Conservation (phyloP, 2,888 invertebrate genomes). For the Ctena decussata region DNA sequence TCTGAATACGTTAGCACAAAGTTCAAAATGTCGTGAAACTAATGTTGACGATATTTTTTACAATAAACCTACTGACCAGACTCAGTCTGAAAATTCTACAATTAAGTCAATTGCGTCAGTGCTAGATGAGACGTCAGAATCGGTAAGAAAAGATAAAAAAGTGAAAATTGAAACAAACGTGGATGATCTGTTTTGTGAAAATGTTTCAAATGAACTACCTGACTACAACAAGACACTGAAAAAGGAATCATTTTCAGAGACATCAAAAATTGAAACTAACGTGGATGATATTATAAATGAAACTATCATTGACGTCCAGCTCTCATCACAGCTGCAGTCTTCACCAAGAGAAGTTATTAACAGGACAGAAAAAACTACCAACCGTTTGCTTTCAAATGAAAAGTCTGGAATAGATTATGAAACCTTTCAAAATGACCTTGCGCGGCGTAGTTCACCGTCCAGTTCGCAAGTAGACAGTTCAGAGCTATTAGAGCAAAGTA, state of each 20-base stretch:
- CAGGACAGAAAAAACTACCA: neutral
- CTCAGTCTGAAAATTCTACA: neutral
- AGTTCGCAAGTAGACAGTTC: neutral
- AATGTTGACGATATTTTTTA: constrained; percentile 35
- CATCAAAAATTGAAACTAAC: constrained; percentile 44
- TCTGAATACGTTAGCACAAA: neutral
- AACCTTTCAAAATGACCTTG: neutral
- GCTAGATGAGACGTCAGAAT: neutral
- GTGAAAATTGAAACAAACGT: constrained; percentile 35
- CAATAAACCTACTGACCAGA: neutral
- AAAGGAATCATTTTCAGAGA: neutral
- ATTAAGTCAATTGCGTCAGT: neutral
- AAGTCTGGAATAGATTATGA: neutral
- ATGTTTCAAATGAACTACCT: neutral
- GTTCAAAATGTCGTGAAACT: constrained; percentile 23
- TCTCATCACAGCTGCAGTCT: neutral
- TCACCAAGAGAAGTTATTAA: neutral
- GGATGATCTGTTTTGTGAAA: constrained; percentile 31
- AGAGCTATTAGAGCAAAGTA: neutral
- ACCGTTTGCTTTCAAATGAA: neutral
- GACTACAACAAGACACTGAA: neutral
- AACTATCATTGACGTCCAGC: neutral
- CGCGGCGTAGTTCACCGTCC: neutral
- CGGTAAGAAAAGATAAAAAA: neutral
- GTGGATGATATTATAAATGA: constrained; percentile 36